Evolutionary conservation across 2,888 invertebrate genomes (phyloP).

Genomic region (Gari tellinella): DNA sequence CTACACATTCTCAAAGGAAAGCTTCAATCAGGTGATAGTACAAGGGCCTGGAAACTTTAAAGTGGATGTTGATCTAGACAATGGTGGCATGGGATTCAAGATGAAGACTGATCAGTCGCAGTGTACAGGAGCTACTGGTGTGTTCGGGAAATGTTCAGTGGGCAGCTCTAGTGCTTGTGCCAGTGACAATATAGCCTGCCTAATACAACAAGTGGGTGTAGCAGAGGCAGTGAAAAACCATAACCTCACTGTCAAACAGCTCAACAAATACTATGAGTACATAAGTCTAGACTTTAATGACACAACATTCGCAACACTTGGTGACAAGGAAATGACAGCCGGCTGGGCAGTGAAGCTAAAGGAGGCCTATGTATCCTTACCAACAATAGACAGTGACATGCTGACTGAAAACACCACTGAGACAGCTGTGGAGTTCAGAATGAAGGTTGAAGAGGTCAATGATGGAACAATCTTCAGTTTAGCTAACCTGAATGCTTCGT

Average conservation of each 20-base stretch:
- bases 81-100: constrained; percentile 23
- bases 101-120: constrained; percentile 25
- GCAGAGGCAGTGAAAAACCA: constrained; percentile 22
- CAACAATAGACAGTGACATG: constrained; percentile 27
- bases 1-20: constrained; percentile 4
- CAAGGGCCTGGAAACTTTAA: constrained; percentile 32
- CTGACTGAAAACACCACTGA: constrained; percentile 8
- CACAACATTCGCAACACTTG: constrained; percentile 16
- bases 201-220: constrained; percentile 34
- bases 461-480: constrained; percentile 39
- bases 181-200: constrained; percentile 21
- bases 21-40: constrained; percentile 5
- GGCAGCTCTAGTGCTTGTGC: constrained; percentile 20
- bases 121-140: constrained; percentile 23
- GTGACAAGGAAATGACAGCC: constrained; percentile 21
- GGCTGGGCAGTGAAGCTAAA: constrained; percentile 28
- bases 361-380: constrained; percentile 20
- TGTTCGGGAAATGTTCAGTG: constrained; percentile 27
- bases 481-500: constrained; percentile 26
- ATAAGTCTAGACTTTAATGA: constrained; percentile 20
- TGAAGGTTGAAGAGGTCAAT: constrained; percentile 19
- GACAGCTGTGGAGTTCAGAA: constrained; percentile 37
- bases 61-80: constrained; percentile 6
- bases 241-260: constrained; percentile 1
- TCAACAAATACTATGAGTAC: constrained; percentile 6